A percentile compares a stretch with the other conserved stretches of the same genome.
Evolutionary conservation across 2,797 vertebrate genomes (phyloP).

Genomic region (Acanthurus tractus): DNA sequence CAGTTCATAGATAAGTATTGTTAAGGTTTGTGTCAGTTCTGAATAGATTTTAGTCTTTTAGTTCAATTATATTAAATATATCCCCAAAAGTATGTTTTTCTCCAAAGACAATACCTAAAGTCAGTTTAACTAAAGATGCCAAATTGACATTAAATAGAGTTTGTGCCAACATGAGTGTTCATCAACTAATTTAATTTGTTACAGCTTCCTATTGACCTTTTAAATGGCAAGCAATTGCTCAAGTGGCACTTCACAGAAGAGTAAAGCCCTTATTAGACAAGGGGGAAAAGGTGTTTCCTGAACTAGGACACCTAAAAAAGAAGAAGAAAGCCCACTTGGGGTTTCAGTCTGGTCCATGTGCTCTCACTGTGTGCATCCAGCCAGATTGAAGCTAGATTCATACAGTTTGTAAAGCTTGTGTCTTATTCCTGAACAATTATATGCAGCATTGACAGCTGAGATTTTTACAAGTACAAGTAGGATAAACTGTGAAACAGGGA

Average conservation of each 20-base stretch:
- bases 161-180: slow-evolving; percentile 31
- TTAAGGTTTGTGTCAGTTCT: neutral
- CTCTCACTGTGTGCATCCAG: neutral
- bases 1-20: neutral
- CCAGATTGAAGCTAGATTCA: neutral
- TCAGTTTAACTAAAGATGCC: slow-evolving; percentile 24
- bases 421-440: slow-evolving; percentile 25
- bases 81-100: neutral
- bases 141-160: slow-evolving; percentile 38
- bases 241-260: slow-evolving; percentile 42
- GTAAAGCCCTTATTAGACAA: slow-evolving; percentile 33
- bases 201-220: slow-evolving; percentile 55
- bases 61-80: neutral
- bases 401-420: neutral
- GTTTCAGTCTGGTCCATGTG: slow-evolving; percentile 6
- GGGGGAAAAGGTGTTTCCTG: neutral
- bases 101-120: neutral
- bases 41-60: neutral
- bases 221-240: slow-evolving; percentile 54
- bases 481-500: slow-evolving; percentile 37
- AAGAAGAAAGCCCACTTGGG: neutral
- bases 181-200: slow-evolving; percentile 55
- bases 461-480: slow-evolving; percentile 18
- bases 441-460: slow-evolving; percentile 12
- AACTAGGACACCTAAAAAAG: slow-evolving; percentile 23